These are phyloP conservation scores for Pomacea canaliculata DNA, from an alignment of 2,888 invertebrate genomes.

Conservation along the genomic window DNA sequence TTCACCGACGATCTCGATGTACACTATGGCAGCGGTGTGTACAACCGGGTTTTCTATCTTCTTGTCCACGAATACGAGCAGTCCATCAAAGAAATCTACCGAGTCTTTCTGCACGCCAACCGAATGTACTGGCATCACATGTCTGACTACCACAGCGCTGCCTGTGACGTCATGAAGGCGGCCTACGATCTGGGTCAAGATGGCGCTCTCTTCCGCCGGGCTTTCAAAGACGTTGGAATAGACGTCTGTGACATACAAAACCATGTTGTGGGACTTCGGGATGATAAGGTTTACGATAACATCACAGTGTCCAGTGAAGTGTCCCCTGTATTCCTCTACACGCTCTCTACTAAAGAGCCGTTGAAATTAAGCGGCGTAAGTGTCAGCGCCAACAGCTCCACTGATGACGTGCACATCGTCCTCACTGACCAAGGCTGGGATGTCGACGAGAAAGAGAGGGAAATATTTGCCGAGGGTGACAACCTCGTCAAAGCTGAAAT, in stretches of 20 bases:
- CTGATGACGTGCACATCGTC: slow-evolving; percentile 10
- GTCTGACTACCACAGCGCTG: slow-evolving; percentile 40
- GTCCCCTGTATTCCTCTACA: slow-evolving; percentile 2
- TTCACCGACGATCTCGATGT: slow-evolving; percentile 39
- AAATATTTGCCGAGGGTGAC: slow-evolving; percentile 5
- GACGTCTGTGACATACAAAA: slow-evolving; percentile 13
- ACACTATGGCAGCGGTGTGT: slow-evolving; percentile 49
- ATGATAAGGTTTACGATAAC: not conserved
- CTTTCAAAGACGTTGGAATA: slow-evolving; percentile 46
- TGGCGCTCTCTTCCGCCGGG: slow-evolving; percentile 33
- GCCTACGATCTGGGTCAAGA: slow-evolving; percentile 47
- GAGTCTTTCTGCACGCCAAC: slow-evolving; percentile 47
- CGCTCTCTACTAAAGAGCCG: not conserved
- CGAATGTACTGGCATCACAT: slow-evolving; percentile 46
- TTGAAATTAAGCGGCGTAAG: not conserved
- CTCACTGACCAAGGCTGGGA: slow-evolving; percentile 12
- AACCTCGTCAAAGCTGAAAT: too few species aligned
- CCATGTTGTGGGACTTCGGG: slow-evolving; percentile 8
- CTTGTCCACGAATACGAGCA: slow-evolving; percentile 37
- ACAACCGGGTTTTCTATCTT: slow-evolving; percentile 44
- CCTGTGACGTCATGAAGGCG: slow-evolving; percentile 48
- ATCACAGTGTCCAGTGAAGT: slow-evolving; percentile 13
- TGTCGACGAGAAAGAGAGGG: not conserved
- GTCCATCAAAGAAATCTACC: slow-evolving; percentile 39
- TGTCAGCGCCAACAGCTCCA: slow-evolving; percentile 16